Base-by-base conservation (phyloP, 2,797 vertebrate species). In the Ataeniobius toweri region DNA sequence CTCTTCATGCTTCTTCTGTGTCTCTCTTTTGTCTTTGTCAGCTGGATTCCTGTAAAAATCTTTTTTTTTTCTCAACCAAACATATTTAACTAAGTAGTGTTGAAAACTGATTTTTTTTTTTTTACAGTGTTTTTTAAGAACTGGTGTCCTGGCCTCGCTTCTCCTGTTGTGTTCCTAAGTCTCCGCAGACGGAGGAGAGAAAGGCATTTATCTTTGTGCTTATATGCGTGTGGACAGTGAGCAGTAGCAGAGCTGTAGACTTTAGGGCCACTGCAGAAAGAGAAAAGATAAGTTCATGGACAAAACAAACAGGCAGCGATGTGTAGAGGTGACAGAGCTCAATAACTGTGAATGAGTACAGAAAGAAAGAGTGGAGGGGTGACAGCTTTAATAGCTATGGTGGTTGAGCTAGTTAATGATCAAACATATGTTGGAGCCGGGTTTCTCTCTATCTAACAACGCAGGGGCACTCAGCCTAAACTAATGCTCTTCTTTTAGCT, bases 351-450 rank as follows among this genome's bases (percentile, higher is more conserved):
- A 83, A 77, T 73, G 73, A 83, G 83, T 81, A 76, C 73, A 86
- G 72, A 71, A 31, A 76, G 77, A 75, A 16, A 74, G 28, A 73
- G 41, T 70, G 74, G 80, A 69, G 63, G 65, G 67, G 61, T 77
- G 89, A 81, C 74, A 61, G 75, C 73, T 85, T 91, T 93, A 89
- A 90, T 81, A 63, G 83, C 51, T 16, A 2, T 3, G 78, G 83
- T 79, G 84, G 65, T 78, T 83, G 44, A 82, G 75, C n/a, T 83
- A 89, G 93, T 93, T 93, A 92, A 93, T 92, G 86, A 91, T 93
- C 88, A 90, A 82, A 91, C 88, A 85, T 83, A 78, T 80, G 84
- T 85, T 80, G 84, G 76, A 80, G 78, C 87, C 73, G 67, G 55
- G 76, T 80, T 77, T 28, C 61, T 76, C 80, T 83, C 79, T 58